Evolutionary conservation across 35 echinoderm and acorn worm species (phyloP), one percentile per base, ranked within the genome.

Genomic region (Nesometra sesokonis): DNA sequence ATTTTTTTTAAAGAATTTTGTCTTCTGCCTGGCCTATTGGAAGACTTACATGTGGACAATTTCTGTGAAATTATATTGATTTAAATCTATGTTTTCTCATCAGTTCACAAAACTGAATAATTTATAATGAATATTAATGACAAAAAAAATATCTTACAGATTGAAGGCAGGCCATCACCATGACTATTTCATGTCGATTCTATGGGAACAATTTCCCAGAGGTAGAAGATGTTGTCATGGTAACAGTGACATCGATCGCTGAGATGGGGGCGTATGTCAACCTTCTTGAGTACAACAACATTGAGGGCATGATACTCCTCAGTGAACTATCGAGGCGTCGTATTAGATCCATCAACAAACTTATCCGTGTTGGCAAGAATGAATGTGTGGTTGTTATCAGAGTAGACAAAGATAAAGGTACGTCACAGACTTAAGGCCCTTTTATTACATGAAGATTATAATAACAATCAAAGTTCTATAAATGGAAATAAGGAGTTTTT

Each of bases 331-430:
- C 96, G 29, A 99, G 96, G 35, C 88, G 93, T 76, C 92, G 92
- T 94, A 99, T 99, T 79, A 87, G 96, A 31, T 99, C 96, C 23
- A 99, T 99, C 84, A 99, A 99, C 85, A 99, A 99, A 84, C 89
- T 99, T 36, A 99, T 99, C 78, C 88, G 96, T 82, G 96, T 99
- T 36, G 96, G 93, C 17, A 78, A 93, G 29, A 93, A 92, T 80
- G 96, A 97, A 86, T 99, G 96, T 88, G 96, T 99, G 1, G 96
- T 99, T 23, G 96, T 99, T 35, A 99, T 97, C 80, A 87, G 96
- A 52, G 96, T 99, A 11, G 96, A 99, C 47, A 94, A 99, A 94
- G 96, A 99, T 17, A 99, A 99, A 99, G 96, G 95, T 93, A 47
- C n/a, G n/a, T n/a, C n/a, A n/a, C n/a, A n/a, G n/a, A n/a, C n/a